Base-by-base conservation (phyloP, 2,797 vertebrate genomes). In the Cheirogaleus major region DNA sequence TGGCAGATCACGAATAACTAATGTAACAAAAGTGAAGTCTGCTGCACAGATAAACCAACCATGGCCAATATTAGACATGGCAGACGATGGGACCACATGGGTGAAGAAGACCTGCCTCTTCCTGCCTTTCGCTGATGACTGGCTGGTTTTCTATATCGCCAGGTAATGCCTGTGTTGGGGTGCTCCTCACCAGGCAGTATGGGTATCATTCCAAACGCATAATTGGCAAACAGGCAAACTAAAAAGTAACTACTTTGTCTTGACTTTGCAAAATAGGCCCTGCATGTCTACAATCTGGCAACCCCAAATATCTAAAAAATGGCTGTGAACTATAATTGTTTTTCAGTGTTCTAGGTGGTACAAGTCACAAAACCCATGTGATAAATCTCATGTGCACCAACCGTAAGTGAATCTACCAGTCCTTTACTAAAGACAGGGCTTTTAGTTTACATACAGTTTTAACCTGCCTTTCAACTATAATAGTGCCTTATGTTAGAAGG, bases 241-340 rank as follows among this genome's bases (percentile, higher is more conserved):
- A 83, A 91, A 30, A 73, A 72, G 45, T n/a, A 52, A 82, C 32
- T n/a, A 50, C 61, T 73, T 13, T 27, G 81, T 55, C 76, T 70
- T 94, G 79, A 78, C 35, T 81, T 92, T 79, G 35, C 38, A 84
- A 89, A 91, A 22, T n/a, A 88, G 73, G 12, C 48, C n/a, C 45
- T 69, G 48, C 5, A 10, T 25, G 32, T 65, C 43, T 87, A 75
- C 59, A 57, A 81, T 83, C 35, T 84, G 48, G 14, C 48, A 78
- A 93, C 45, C 7, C 6, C 45, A 57, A 67, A 76, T 81, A 70
- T 69, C 76, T 95, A 73, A 93, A 80, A 89, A 85, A 80, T 70
- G 41, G 61, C 83, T 80, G 27, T 70, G 38, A 81, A 89, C 63
- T 82, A 17, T 11, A 38, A 41, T 75, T 55, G 10, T 57, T 79